These are phyloP conservation scores for Drosophila quadrilineata DNA, from an alignment of 1,140 invertebrate genomes.

Conservation along the genomic window DNA sequence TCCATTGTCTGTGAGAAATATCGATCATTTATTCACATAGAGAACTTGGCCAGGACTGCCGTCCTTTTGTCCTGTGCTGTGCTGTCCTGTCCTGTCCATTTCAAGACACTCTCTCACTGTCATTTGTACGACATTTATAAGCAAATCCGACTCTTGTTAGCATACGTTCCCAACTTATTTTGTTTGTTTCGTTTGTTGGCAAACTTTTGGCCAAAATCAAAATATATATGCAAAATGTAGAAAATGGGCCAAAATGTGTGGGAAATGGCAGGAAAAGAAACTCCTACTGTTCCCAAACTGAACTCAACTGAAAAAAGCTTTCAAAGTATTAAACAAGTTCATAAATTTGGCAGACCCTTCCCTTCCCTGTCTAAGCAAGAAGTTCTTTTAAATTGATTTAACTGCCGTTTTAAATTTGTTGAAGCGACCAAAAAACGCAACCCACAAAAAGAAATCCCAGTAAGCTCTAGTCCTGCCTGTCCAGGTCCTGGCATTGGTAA, in stretches of 20 bases:
- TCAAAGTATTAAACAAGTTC: slow-evolving; percentile 65
- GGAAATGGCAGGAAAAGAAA: too few species aligned
- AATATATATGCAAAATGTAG: slow-evolving; percentile 42
- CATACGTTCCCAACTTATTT: slow-evolving; percentile 38
- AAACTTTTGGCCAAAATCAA: slow-evolving; percentile 65
- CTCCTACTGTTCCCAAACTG: too few species aligned
- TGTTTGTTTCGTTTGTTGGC: slow-evolving; percentile 27
- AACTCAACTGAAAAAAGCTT: slow-evolving; percentile 59
- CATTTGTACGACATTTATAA: slow-evolving; percentile 76
- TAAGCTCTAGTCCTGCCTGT: too few species aligned
- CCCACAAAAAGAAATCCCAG: too few species aligned
- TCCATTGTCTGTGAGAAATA: slow-evolving; percentile 56
- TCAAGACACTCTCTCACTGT: slow-evolving; percentile 31
- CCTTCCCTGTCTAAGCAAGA: too few species aligned
- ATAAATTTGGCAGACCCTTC: slow-evolving; percentile 26
- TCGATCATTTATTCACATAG: slow-evolving; percentile 47
- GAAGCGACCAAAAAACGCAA: slow-evolving; percentile 6
- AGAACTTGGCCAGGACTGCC: too few species aligned
- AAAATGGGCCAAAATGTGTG: too few species aligned
- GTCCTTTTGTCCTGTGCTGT: slow-evolving; percentile 28
- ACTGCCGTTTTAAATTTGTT: slow-evolving; percentile 21
- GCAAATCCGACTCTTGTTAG: slow-evolving; percentile 63
- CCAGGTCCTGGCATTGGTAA: neutral
- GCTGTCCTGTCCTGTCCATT: neutral
- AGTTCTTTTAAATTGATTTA: slow-evolving; percentile 35